A percentile compares a stretch with the other conserved stretches of the same genome.
Conservation (phyloP, 2,113 vertebrate genomes). For the Loxodonta africana region DNA sequence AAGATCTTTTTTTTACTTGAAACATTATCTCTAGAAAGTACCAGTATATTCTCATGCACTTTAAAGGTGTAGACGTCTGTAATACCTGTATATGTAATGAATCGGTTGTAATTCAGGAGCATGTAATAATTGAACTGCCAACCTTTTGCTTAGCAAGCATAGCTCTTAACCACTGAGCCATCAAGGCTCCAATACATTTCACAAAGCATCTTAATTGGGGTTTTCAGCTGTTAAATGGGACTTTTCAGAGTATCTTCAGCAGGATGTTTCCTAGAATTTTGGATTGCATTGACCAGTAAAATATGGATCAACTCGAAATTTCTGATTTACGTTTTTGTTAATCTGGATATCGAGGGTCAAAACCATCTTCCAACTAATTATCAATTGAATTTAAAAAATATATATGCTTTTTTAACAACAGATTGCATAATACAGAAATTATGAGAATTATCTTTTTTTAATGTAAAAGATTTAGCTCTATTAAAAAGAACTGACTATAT, state of each 20-base stretch:
- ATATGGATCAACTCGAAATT: neutral
- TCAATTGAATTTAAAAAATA: neutral
- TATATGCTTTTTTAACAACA: neutral
- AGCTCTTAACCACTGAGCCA: no score
- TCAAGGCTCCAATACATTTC: no score
- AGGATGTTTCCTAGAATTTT: neutral
- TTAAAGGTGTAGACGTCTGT: neutral
- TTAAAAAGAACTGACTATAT: neutral
- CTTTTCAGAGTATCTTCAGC: neutral
- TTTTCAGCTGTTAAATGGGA: neutral
- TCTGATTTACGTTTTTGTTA: neutral
- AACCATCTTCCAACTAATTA: neutral
- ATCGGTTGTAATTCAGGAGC: neutral
- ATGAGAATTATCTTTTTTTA: neutral
- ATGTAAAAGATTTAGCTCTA: neutral
- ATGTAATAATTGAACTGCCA: neutral
- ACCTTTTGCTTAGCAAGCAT: no score
- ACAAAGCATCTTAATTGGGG: neutral
- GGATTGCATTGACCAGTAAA: neutral
- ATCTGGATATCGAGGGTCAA: neutral
- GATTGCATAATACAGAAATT: neutral
- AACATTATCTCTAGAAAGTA: neutral
- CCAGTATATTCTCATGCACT: neutral
- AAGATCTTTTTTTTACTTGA: neutral
- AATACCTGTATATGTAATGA: neutral